Conservation (phyloP, 2,797 vertebrate species). For the Amphiprion clarkii region DNA sequence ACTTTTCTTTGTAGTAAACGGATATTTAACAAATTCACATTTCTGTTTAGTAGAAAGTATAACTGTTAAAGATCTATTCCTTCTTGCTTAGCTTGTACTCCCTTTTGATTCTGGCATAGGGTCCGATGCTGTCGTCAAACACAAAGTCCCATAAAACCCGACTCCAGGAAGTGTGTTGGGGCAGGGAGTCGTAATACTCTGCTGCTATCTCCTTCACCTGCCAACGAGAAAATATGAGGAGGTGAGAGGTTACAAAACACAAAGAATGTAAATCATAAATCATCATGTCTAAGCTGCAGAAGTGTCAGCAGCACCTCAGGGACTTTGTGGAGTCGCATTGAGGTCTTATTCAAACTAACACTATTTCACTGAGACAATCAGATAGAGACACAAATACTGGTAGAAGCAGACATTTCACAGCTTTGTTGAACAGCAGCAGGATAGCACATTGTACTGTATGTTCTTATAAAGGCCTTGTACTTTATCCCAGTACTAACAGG, state of each 20-base stretch:
- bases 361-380: background rate
- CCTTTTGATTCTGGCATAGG: slow-evolving; percentile 94
- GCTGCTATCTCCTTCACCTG: slow-evolving; percentile 97
- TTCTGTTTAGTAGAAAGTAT: slow-evolving; percentile 12
- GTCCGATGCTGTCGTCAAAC: slow-evolving; percentile 92
- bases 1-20: slow-evolving; percentile 10
- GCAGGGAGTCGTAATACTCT: slow-evolving; percentile 94
- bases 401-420: too few relatives aligned
- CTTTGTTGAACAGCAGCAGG: too few relatives aligned
- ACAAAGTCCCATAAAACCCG: slow-evolving; percentile 97
- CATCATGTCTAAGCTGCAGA: background rate
- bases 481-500: too few relatives aligned
- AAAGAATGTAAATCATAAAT: background rate
- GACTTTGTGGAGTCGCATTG: background rate
- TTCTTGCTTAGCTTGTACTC: slow-evolving; percentile 87
- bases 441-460: too few relatives aligned
- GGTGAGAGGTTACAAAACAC: background rate
- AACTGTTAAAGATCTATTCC: slow-evolving; percentile 63
- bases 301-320: background rate
- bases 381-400: background rate
- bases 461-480: too few relatives aligned
- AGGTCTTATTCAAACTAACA: background rate
- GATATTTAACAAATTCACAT: slow-evolving; percentile 27
- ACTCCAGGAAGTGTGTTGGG: slow-evolving; percentile 95
- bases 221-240: slow-evolving; percentile 13